Evolutionary conservation across 2,113 vertebrate genomes (phyloP), one percentile per base, ranked within the genome.

Genomic region (Gallinago media): DNA sequence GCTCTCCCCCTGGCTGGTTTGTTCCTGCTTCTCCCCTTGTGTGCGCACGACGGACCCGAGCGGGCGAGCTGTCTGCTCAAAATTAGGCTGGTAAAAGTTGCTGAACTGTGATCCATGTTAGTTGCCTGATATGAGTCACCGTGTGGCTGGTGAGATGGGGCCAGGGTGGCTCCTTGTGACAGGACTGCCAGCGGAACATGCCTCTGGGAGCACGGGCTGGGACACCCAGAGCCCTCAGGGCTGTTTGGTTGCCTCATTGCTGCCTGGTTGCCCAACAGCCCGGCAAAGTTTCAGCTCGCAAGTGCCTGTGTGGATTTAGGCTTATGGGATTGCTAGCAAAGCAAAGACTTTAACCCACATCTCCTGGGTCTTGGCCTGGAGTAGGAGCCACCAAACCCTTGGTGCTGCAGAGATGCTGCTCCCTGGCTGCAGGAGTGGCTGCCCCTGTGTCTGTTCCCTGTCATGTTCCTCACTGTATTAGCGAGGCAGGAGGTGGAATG

Each of bases 181-280:
- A 74, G 65, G 59, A 23, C 73, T 63, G 25, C 61, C 1, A 2
- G 61, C 52, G 44, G 62, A 75, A 89, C 20, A 1, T 36, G 61
- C 18, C 49, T 66, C 56, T 0, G 0, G 34, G 73, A 82, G 36
- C 1, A 5, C 13, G 3, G 74, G 74, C 81, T 82, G 77, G 55
- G 47, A 77, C 73, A 77, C 73, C 14, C 42, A 50, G 62, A 88
- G 55, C 20, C 47, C 32, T 52, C 61, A 40, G 52, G 82, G 74
- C 71, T 88, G 6, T 90, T 82, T 52, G 31, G 62, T 85, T 97
- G 82, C 85, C n/a, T 90, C 50, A 46, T 7, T 85, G 59, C 59
- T 86, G 7, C 32, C 32, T 90, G 75, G 22, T 95, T 96, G 78
- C 79, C 47, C 79, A 94, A 94, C 52, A 75, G 22, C 31, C 21